Base-by-base conservation (phyloP, 2,888 invertebrate species). In the Hyposoter didymator region DNA sequence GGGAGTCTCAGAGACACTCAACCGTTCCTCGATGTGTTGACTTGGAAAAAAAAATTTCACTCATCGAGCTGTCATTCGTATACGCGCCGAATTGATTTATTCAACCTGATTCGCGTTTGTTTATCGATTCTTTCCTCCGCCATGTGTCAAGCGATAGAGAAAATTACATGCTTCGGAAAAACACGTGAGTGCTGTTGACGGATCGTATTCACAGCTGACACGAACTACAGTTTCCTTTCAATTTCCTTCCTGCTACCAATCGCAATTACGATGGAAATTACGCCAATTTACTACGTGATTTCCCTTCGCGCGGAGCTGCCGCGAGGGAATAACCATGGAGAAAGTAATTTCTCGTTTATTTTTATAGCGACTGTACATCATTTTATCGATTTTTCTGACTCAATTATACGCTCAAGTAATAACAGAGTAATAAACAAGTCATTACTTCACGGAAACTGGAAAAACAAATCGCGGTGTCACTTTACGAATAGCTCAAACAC, bases 51-150 rank as follows among this genome's bases (percentile, higher is more conserved):
- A 45, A 32, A 45, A 70, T 59, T 32, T 49, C n/a, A 49, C 69
- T 52, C 62, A 32, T 74, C 69, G 74, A 79, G 47, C 69, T 79
- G 43, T 79, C 79, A 64, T 84, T 74, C 74, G 62, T 66, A n/a
- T n/a, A 49, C n/a, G 39, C 52, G 74, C 32, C 73, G 67, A 66
- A 67, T 67, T 39, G 47, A 74, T 67, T 70, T 49, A 66, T 78
- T 78, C 78, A 43, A 6, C 10, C 17, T 64, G 74, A 74, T 74
- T 69, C 59, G 28, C 66, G 59, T 74, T 84, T 79, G 78, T 84
- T 78, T 83, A 43, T 72, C 32, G n/a, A 72, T 73, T 10, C 47
- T 19, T 43, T 45, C n/a, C 17, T 62, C 19, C 32, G 8, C 19
- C 45, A 75, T 69, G 59, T 59, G 14, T 32, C n/a, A 7, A 64